Percentiles rank a stretch among this genome's conserved stretches.
These are phyloP conservation scores for Aplochiton taeniatus DNA, from an alignment of 2,797 vertebrate species.

Conservation along the genomic window DNA sequence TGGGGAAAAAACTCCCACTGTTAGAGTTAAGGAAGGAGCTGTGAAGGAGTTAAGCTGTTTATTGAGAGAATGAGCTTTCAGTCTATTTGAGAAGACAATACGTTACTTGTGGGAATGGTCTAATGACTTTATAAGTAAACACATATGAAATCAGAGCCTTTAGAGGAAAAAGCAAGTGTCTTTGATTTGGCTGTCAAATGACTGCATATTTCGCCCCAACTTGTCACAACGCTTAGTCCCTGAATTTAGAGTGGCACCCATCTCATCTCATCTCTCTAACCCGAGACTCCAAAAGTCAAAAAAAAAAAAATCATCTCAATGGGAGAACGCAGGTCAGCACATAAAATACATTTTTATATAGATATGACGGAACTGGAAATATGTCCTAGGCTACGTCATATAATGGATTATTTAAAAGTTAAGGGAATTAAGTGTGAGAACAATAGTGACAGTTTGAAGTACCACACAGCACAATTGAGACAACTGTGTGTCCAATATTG, in stretches of 20 bases:
- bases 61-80: constrained; percentile 6
- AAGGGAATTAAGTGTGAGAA: constrained; percentile 39
- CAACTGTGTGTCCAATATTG: constrained; percentile 22
- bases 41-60: neutral
- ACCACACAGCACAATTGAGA: constrained; percentile 18
- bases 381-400: too few species aligned
- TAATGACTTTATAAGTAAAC: too few species aligned
- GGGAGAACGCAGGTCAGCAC: too few species aligned
- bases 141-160: constrained; percentile 30
- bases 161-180: constrained; percentile 25
- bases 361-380: too few species aligned
- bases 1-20: too few species aligned
- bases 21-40: too few species aligned
- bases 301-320: too few species aligned
- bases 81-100: constrained; percentile 25
- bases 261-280: too few species aligned
- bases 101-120: too few species aligned
- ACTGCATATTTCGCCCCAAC: constrained; percentile 10
- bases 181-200: constrained; percentile 36
- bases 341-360: constrained; percentile 5
- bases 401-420: constrained; percentile 32
- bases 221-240: constrained; percentile 9
- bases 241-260: too few species aligned
- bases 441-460: constrained; percentile 21
- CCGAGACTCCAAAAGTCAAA: too few species aligned